Conservation (phyloP, 2,888 invertebrate species). For the Bombyx huttoni region DNA sequence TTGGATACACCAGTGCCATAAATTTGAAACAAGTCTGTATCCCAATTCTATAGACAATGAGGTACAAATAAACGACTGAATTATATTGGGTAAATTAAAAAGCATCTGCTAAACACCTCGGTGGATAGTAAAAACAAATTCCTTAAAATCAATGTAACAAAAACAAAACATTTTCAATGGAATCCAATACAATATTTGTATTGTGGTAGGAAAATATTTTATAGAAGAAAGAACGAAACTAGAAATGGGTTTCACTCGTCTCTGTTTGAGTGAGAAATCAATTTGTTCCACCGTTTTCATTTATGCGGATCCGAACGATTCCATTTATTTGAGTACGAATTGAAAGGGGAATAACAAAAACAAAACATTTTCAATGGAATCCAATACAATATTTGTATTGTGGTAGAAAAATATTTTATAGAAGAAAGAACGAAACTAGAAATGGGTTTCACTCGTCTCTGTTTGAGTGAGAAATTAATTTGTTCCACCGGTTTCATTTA, state of each 20-base stretch:
- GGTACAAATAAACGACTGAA: too few species aligned
- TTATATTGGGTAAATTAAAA: too few species aligned
- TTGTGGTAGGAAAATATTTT: background rate
- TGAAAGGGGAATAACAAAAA: too few species aligned
- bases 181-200: background rate
- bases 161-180: too few species aligned
- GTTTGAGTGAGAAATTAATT: slow-evolving; percentile 69
- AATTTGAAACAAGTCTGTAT: too few species aligned
- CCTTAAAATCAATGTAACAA: too few species aligned
- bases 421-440: slow-evolving; percentile 7
- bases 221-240: slow-evolving; percentile 1
- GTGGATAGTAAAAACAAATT: too few species aligned
- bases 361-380: too few species aligned
- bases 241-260: slow-evolving; percentile 35
- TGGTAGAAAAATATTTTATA: slow-evolving; percentile 2
- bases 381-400: background rate
- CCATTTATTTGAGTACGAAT: slow-evolving; percentile 67
- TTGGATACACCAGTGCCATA: too few species aligned
- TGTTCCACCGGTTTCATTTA: slow-evolving; percentile 67
- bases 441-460: slow-evolving; percentile 41
- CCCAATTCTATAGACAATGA: too few species aligned
- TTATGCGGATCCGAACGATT: slow-evolving; percentile 59
- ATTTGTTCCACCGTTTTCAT: slow-evolving; percentile 67
- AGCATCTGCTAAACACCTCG: too few species aligned
- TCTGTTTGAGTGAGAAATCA: slow-evolving; percentile 68